Conservation (phyloP, 2,113 vertebrate species). For the Heliornis fulica region DNA sequence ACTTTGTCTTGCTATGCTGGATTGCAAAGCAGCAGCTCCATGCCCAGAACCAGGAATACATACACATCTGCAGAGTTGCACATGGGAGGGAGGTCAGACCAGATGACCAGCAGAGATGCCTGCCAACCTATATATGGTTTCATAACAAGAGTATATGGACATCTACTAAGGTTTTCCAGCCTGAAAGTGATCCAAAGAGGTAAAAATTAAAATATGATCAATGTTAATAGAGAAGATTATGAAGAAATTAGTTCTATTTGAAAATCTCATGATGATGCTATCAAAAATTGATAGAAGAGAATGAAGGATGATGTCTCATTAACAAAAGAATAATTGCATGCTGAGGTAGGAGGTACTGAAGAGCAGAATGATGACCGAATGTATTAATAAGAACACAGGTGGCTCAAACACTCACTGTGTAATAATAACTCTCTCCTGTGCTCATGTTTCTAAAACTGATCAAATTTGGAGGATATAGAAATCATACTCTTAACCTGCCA, state of each 20-base stretch:
- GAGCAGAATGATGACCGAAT: not conserved
- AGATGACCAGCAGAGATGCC: not conserved
- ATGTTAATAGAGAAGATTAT: not conserved
- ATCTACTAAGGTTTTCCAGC: not conserved
- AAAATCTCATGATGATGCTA: not conserved
- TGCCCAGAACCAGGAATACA: not conserved
- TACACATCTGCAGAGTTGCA: not conserved
- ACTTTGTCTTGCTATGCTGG: fast-evolving
- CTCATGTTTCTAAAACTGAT: not conserved
- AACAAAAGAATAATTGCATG: not conserved
- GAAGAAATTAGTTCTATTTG: not conserved
- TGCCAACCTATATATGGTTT: not conserved
- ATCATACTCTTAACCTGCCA: not conserved
- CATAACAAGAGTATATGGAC: not conserved
- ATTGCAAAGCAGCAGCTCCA: not conserved
- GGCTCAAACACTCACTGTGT: not conserved
- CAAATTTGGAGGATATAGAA: not conserved
- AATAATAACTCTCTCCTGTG: not conserved
- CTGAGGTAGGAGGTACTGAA: not conserved
- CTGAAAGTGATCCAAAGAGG: not conserved
- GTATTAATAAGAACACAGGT: not conserved
- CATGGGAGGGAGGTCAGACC: not conserved
- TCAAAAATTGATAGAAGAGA: not conserved
- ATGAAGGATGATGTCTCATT: not conserved
- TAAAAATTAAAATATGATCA: not conserved